Percentiles rank a stretch among this genome's conserved stretches.
Conservation (phyloP, 2,113 vertebrate species). For the Sphyrna mokarran region DNA sequence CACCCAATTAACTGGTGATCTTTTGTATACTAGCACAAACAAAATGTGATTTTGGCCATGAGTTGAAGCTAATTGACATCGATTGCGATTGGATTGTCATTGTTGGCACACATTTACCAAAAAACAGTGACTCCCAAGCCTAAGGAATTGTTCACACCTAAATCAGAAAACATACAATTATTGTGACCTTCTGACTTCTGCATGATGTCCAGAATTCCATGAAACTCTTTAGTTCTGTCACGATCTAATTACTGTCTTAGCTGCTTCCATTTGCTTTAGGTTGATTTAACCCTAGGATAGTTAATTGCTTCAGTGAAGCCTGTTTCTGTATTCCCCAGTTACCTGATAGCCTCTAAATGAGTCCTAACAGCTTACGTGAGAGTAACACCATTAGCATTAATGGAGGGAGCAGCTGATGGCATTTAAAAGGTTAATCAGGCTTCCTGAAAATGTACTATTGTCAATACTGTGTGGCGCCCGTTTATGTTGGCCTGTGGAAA, state of each 20-base stretch:
- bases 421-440: slow-evolving; percentile 88
- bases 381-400: slow-evolving; percentile 77
- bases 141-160: neutral
- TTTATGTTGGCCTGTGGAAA: slow-evolving; percentile 79
- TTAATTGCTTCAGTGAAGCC: slow-evolving; percentile 71
- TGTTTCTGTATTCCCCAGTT: slow-evolving; percentile 68
- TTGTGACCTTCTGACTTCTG: slow-evolving; percentile 42
- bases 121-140: slow-evolving; percentile 26
- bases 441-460: slow-evolving; percentile 81
- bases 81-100: slow-evolving; percentile 38
- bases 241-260: slow-evolving; percentile 48
- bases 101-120: slow-evolving; percentile 44
- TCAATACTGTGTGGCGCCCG: slow-evolving; percentile 90
- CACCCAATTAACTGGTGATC: neutral
- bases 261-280: slow-evolving; percentile 52
- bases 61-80: neutral
- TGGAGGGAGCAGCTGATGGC: slow-evolving; percentile 70
- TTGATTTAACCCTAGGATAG: slow-evolving; percentile 55
- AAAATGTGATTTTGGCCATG: neutral
- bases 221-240: slow-evolving; percentile 49
- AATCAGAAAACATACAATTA: slow-evolving; percentile 10
- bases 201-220: slow-evolving; percentile 47
- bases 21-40: neutral
- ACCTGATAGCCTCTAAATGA: slow-evolving; percentile 72
- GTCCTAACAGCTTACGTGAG: slow-evolving; percentile 73